phyloP scores from a whole-genome alignment of 1,140 invertebrate species.

The Batillaria attramentaria region DNA sequence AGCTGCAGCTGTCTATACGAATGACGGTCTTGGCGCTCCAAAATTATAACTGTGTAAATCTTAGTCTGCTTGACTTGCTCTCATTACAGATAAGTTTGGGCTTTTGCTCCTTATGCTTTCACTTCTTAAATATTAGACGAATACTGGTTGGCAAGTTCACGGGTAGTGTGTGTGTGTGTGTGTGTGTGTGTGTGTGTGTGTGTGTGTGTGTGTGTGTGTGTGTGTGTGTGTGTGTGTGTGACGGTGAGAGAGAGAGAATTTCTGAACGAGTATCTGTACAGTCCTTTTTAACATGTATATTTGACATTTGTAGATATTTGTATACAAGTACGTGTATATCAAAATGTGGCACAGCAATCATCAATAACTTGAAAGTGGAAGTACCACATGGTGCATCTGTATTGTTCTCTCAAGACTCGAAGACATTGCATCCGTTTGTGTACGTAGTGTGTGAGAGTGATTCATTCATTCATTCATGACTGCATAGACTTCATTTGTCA shows the following conservation, averaged over 20 bases:
- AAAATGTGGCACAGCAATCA: not conserved
- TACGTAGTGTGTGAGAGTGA: too few species aligned
- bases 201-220: slow-evolving; percentile 18
- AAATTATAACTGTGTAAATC: not conserved
- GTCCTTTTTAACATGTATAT: not conserved
- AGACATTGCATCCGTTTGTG: not conserved
- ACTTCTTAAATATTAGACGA: too few species aligned
- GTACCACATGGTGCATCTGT: not conserved
- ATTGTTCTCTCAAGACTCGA: not conserved
- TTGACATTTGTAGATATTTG: not conserved
- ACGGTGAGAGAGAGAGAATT: not conserved
- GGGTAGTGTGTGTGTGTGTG: not conserved
- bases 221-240: slow-evolving; percentile 2
- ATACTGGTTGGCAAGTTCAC: too few species aligned
- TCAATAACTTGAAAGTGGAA: not conserved
- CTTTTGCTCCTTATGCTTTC: too few species aligned
- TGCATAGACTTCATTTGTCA: not conserved
- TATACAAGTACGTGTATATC: not conserved
- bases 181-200: not conserved
- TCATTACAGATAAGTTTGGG: too few species aligned
- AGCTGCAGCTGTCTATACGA: not conserved
- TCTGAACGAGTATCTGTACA: not conserved
- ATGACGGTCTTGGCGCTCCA: not conserved
- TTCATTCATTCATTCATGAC: not conserved
- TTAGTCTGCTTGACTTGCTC: too few species aligned